phyloP scores from a whole-genome alignment of 2,888 invertebrate genomes.

The Machimus rusticus region DNA sequence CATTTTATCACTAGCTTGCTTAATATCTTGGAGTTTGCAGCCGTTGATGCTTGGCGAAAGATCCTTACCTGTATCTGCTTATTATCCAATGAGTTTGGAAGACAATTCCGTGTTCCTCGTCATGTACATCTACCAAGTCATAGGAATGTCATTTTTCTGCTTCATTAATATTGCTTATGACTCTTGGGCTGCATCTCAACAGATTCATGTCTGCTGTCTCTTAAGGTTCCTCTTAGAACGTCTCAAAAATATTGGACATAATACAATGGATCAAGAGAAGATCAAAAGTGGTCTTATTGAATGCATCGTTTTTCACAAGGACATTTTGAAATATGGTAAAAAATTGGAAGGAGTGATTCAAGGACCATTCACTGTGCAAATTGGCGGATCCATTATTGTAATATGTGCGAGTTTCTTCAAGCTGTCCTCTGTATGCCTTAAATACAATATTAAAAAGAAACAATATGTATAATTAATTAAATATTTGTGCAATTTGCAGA shows the following conservation, averaged over 20 bases:
- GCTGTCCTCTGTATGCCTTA: background rate
- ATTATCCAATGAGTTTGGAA: background rate
- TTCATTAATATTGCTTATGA: background rate
- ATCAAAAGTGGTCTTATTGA: background rate
- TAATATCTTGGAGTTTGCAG: background rate
- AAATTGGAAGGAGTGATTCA: background rate
- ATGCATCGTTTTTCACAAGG: conserved; percentile 4
- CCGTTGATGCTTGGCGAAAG: background rate
- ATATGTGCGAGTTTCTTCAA: conserved; percentile 9
- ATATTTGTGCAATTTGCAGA: background rate
- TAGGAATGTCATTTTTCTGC: background rate
- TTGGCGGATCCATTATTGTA: background rate
- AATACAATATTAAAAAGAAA: background rate
- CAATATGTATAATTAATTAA: background rate
- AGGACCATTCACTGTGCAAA: background rate
- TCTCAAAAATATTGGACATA: background rate
- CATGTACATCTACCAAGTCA: background rate
- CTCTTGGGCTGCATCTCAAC: background rate
- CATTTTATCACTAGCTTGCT: background rate
- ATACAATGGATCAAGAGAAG: background rate
- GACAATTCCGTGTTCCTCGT: background rate
- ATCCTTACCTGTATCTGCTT: background rate
- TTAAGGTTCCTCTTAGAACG: background rate
- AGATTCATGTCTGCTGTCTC: background rate
- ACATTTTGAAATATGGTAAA: background rate